Evolutionary conservation across 1,140 invertebrate species (phyloP).

Genomic region (Meteorus sp.): DNA sequence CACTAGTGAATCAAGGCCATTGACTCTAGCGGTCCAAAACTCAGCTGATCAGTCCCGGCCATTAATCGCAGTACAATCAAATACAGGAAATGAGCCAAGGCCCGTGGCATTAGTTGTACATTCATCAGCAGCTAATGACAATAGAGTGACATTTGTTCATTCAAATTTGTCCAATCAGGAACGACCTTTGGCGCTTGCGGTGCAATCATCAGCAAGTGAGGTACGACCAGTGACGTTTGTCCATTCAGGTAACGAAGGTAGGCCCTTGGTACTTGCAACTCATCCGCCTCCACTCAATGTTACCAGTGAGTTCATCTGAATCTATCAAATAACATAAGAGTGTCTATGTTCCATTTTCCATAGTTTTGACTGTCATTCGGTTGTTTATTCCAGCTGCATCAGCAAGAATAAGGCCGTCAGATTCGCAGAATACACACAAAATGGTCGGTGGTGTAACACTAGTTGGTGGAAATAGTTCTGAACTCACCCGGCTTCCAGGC

Average conservation of each 20-base stretch:
- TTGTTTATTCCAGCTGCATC: slow-evolving; percentile 43
- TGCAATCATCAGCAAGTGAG: slow-evolving; percentile 52
- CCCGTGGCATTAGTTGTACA: slow-evolving; percentile 56
- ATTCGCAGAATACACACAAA: slow-evolving; percentile 53
- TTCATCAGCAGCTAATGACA: slow-evolving; percentile 54
- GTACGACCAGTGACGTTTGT: slow-evolving; percentile 56
- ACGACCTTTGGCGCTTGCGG: slow-evolving; percentile 51
- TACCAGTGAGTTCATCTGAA: slow-evolving; percentile 50
- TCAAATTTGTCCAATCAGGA: slow-evolving; percentile 55
- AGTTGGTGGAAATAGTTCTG: slow-evolving; percentile 52
- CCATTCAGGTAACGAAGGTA: slow-evolving; percentile 52
- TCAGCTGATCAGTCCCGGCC: slow-evolving; percentile 43
- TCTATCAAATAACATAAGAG: no score
- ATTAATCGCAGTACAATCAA: slow-evolving; percentile 50
- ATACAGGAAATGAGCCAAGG: slow-evolving; percentile 48
- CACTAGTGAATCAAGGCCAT: slow-evolving; percentile 46
- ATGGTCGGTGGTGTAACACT: slow-evolving; percentile 57
- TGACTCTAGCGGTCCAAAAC: slow-evolving; percentile 44
- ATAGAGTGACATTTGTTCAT: slow-evolving; percentile 56
- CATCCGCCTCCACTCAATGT: slow-evolving; percentile 52
- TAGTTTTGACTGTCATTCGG: neutral
- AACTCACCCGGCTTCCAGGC: slow-evolving; percentile 52
- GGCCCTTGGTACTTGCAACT: slow-evolving; percentile 51
- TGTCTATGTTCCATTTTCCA: no score
- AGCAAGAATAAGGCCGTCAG: slow-evolving; percentile 53